Evolutionary conservation across 2,797 vertebrate genomes (phyloP).

Genomic region (Saxicola maurus): DNA sequence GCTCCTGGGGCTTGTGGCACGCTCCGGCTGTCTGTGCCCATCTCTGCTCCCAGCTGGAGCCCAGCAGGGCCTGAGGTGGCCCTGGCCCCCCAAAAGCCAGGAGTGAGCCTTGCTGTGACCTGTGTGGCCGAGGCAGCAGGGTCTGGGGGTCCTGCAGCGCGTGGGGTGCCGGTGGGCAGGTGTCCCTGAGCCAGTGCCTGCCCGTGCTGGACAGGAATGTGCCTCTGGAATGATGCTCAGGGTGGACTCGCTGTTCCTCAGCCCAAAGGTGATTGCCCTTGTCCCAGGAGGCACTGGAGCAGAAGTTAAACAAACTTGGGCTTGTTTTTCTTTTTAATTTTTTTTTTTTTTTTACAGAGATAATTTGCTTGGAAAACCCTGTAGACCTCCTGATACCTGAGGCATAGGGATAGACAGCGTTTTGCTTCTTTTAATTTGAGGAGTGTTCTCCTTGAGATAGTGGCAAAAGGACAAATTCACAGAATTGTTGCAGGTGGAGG

Average conservation of each 20-base stretch:
- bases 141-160: background rate
- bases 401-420: accelerated
- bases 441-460: background rate
- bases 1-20: accelerated
- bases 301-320: background rate
- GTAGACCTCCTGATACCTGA: accelerated
- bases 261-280: background rate
- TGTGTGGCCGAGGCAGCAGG: background rate
- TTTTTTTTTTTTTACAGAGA: accelerated
- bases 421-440: background rate
- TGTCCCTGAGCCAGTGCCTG: background rate
- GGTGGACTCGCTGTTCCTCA: background rate
- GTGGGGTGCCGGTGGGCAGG: background rate
- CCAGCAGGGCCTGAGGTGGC: background rate
- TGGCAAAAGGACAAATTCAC: background rate
- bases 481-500: background rate
- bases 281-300: background rate
- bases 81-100: accelerated
- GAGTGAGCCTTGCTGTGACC: no score
- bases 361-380: background rate
- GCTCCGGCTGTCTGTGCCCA: accelerated
- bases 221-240: accelerated
- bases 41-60: background rate
- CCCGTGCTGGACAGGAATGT: accelerated
- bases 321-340: background rate